A percentile compares a stretch with the other conserved stretches of the same genome.
phyloP scores from a whole-genome alignment of 2,797 vertebrate genomes.

The Esox masquinongy region DNA sequence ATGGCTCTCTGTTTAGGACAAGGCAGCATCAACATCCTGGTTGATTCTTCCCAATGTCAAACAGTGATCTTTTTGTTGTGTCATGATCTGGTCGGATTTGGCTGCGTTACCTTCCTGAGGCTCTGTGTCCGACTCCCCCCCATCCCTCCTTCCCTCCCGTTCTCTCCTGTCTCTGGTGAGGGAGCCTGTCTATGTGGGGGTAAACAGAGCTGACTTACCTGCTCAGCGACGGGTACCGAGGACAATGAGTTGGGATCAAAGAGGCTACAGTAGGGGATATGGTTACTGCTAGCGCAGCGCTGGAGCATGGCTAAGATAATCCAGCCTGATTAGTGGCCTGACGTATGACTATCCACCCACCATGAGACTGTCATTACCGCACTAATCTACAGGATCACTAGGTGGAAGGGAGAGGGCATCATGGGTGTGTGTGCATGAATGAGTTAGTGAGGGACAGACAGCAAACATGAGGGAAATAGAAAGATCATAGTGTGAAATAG shows the following conservation, averaged over 20 bases:
- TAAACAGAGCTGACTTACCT: constrained; percentile 53
- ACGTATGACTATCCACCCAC: not conserved
- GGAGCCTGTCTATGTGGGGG: not conserved
- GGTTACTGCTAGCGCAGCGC: not conserved
- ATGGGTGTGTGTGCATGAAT: not conserved
- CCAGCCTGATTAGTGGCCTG: constrained; percentile 5
- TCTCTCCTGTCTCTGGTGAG: constrained; percentile 9
- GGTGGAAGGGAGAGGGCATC: not conserved
- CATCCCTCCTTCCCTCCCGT: not conserved
- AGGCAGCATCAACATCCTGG: no score
- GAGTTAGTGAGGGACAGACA: not conserved
- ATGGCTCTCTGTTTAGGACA: no score
- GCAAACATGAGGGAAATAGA: not conserved
- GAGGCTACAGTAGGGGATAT: not conserved
- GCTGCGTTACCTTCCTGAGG: not conserved
- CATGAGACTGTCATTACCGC: constrained; percentile 10
- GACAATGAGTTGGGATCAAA: constrained; percentile 49
- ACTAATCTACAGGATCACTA: not conserved
- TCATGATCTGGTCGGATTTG: not conserved
- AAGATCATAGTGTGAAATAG: not conserved
- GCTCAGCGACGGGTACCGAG: constrained; percentile 27
- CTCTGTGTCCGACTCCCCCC: not conserved
- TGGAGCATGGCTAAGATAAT: not conserved
- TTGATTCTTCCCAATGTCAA: no score
- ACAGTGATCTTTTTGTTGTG: no score